These are phyloP conservation scores for Aegotheles bennettii DNA, from an alignment of 2,113 vertebrate genomes.

Conservation along the genomic window DNA sequence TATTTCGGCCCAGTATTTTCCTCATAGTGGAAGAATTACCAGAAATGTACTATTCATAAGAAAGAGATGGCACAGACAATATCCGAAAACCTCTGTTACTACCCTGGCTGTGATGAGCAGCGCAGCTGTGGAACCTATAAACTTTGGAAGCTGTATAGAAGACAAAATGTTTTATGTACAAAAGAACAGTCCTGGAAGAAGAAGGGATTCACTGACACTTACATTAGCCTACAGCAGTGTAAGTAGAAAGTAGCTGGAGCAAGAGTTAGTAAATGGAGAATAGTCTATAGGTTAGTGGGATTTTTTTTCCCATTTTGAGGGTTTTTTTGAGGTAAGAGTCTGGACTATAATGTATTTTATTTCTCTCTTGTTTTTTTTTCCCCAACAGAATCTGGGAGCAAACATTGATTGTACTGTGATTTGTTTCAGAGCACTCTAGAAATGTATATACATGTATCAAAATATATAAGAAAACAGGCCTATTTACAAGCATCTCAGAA, in stretches of 20 bases:
- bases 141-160: neutral
- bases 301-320: neutral
- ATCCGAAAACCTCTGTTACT: neutral
- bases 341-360: neutral
- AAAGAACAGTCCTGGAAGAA: neutral
- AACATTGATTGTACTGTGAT: neutral
- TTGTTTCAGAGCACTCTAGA: neutral
- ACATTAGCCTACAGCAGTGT: neutral
- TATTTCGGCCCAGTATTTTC: neutral
- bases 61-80: neutral
- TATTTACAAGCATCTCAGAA: neutral
- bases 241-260: neutral
- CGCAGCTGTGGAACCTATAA: neutral
- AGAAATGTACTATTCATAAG: neutral
- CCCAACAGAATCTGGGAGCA: neutral
- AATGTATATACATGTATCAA: neutral
- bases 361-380: neutral
- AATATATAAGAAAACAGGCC: neutral
- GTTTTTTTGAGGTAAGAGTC: neutral
- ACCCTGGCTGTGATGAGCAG: neutral
- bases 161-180: neutral
- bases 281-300: fast-evolving
- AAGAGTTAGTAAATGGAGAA: neutral
- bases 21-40: fast-evolving
- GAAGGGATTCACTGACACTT: neutral